Conservation (phyloP, 2,888 invertebrate genomes). For the Ennomos fuscantarius region DNA sequence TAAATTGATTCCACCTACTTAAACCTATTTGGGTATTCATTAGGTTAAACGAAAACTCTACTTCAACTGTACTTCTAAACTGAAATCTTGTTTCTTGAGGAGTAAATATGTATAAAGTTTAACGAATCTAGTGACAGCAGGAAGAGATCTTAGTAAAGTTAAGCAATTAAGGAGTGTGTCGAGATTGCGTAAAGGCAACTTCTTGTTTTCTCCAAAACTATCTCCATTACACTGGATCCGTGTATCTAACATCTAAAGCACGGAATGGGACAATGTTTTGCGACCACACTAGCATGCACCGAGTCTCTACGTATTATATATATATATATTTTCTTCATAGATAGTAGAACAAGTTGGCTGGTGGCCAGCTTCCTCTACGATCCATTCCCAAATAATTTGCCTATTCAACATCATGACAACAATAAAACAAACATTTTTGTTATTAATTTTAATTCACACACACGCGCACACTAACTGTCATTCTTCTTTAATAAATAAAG, state of each 20-base stretch:
- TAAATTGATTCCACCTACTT: constrained; percentile 1
- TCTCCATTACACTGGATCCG: constrained; percentile 75
- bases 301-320: constrained; percentile 37
- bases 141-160: constrained; percentile 73
- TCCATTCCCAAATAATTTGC: constrained; percentile 42
- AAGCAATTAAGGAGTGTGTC: constrained; percentile 79
- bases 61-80: constrained; percentile 23
- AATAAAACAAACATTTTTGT: constrained; percentile 46
- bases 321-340: constrained; percentile 52
- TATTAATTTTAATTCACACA: constrained; percentile 62
- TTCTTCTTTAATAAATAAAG: constrained; percentile 49
- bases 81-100: constrained; percentile 50
- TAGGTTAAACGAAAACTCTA: constrained; percentile 18
- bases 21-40: constrained; percentile 23
- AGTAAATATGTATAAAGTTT: constrained; percentile 68
- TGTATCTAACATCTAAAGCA: constrained; percentile 60
- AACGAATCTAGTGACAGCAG: constrained; percentile 68
- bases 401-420: constrained; percentile 21
- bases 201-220: constrained; percentile 81
- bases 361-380: constrained; percentile 54
- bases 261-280: constrained; percentile 59
- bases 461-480: constrained; percentile 68
- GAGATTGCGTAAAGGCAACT: constrained; percentile 77
- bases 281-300: constrained; percentile 43
- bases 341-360: constrained; percentile 68